phyloP scores from a whole-genome alignment of 2,797 vertebrate species.

The Sebastes nivosus region DNA sequence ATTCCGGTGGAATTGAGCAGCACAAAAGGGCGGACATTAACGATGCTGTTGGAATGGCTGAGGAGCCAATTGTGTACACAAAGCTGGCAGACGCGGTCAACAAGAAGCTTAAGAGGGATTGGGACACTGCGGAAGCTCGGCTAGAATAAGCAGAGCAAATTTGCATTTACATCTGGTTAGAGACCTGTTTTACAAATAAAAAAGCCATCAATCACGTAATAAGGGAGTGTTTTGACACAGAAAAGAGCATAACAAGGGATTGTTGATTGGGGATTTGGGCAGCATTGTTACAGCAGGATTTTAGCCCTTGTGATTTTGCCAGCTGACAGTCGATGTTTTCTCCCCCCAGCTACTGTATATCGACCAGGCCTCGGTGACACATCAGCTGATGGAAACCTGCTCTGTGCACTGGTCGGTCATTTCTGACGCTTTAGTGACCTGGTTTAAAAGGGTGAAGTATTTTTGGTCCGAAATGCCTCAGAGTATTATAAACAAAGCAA shows the following conservation, averaged over 20 bases:
- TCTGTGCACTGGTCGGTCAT: constrained; percentile 32
- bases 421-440: neutral
- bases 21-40: constrained; percentile 81
- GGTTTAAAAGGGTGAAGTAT: accelerated
- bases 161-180: constrained; percentile 79
- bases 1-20: constrained; percentile 77
- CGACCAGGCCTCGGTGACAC: constrained; percentile 46
- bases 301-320: constrained; percentile 42
- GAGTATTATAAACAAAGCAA: neutral
- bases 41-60: constrained; percentile 73
- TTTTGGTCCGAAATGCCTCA: neutral
- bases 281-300: constrained; percentile 55
- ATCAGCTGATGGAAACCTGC: constrained; percentile 29
- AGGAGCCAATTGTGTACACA: constrained; percentile 80
- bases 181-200: constrained; percentile 67
- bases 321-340: constrained; percentile 52
- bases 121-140: constrained; percentile 61
- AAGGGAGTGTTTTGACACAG: constrained; percentile 67
- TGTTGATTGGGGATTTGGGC: constrained; percentile 60
- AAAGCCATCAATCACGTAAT: constrained; percentile 74
- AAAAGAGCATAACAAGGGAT: constrained; percentile 54
- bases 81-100: constrained; percentile 78
- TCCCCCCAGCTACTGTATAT: constrained; percentile 53
- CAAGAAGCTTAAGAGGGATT: constrained; percentile 80
- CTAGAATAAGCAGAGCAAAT: constrained; percentile 69